These are phyloP conservation scores for Drosophila micromelanica DNA, from an alignment of 1,140 invertebrate genomes.

Conservation along the genomic window DNA sequence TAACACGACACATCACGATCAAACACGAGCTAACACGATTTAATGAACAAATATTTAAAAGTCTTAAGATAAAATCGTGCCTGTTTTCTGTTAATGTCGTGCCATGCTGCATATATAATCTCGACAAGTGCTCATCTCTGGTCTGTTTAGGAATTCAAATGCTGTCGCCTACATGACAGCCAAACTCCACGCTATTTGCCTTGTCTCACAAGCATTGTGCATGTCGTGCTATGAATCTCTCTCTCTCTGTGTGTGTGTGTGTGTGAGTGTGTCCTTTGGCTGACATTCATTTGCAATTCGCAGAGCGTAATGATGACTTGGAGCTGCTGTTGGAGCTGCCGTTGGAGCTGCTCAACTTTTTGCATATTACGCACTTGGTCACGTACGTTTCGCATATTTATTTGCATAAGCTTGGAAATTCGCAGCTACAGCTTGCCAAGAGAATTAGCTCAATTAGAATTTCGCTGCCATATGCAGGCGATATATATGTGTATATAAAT, in stretches of 20 bases:
- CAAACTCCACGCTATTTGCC: slow-evolving; percentile 40
- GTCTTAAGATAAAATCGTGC: too few relatives aligned
- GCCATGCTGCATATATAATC: not conserved
- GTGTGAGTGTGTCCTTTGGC: slow-evolving; percentile 64
- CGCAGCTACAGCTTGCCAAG: slow-evolving; percentile 24
- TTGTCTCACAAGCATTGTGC: slow-evolving; percentile 51
- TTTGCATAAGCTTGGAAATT: slow-evolving; percentile 73
- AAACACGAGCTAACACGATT: too few relatives aligned
- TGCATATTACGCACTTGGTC: slow-evolving; percentile 82
- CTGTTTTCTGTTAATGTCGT: too few relatives aligned
- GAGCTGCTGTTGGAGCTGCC: slow-evolving; percentile 25
- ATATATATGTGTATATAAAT: slow-evolving; percentile 1
- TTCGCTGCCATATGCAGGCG: slow-evolving; percentile 54
- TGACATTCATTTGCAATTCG: slow-evolving; percentile 79
- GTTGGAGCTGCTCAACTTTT: slow-evolving; percentile 68
- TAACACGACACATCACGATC: too few relatives aligned
- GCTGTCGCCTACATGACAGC: slow-evolving; percentile 64
- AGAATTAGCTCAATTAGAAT: slow-evolving; percentile 49
- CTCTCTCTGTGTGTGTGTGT: slow-evolving; percentile 11
- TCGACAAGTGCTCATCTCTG: slow-evolving; percentile 10
- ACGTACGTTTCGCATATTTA: slow-evolving; percentile 74
- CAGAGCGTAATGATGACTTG: slow-evolving; percentile 61
- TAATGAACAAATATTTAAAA: too few relatives aligned
- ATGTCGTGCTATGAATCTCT: slow-evolving; percentile 1
- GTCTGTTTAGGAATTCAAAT: slow-evolving; percentile 74